Evolutionary conservation across 2,113 vertebrate species (phyloP), one percentile per base, ranked within the genome.

Genomic region (Silurus asotus): DNA sequence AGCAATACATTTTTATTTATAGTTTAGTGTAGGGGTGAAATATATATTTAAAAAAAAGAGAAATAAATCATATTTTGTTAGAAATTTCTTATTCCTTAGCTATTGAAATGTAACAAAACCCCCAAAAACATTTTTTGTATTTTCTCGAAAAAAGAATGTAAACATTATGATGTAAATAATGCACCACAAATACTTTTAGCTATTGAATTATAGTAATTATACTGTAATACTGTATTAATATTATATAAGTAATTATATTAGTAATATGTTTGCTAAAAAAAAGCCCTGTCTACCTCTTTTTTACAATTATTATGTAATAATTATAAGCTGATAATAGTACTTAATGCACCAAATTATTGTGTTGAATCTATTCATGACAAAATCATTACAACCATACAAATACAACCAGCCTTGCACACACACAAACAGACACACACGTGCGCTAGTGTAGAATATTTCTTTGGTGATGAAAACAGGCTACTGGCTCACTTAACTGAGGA

Each of bases 281-380:
- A 37, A 37, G 37, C 37, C 37, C 37, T 37, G 37, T 37, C 37
- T 37, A 37, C 37, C 37, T 37, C 37, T 37, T 37, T 37, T 37
- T 4, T 9, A 3, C 48, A 65, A 17, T 67, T 48, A 72, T 58
- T 48, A 10, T 84, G 15, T 17, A 37, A 74, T 65, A 51, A 67
- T 64, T 55, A 14, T 55, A 8, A 75, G 82, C 72, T 74, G n/a
- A 77, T 55, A 55, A 23, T 58, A 65, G 82, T 88, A 77, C 85
- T 77, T 76, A 37, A 74, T 48, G 76, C 48, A 37, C 58, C 48
- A 51, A 65, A 2, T 49, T 48, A 49, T 74, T 5, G 7, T 20
- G 20, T 74, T 17, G 70, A 74, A 48, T 48, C 17, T 53, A 1
- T 62, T 6, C 58, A 65, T 77, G 59, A 65, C n/a, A 37, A 51